Percentiles rank a stretch among this genome's conserved stretches.
These are phyloP conservation scores for Cosmopolites sordidus DNA, from an alignment of 2,888 invertebrate genomes.

Conservation along the genomic window DNA sequence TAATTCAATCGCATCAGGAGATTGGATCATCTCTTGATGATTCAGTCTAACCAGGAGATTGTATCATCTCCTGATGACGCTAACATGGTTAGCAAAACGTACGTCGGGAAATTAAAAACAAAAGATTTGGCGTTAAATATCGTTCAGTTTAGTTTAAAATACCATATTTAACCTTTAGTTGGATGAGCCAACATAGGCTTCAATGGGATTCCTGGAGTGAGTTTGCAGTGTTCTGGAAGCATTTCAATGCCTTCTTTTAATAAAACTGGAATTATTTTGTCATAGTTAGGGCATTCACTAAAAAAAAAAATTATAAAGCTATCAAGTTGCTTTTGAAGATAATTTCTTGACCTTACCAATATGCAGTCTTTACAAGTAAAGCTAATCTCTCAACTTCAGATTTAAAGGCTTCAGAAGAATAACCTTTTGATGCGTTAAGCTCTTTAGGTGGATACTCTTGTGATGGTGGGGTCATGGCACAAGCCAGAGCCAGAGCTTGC, in stretches of 20 bases:
- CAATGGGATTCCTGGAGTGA: constrained; percentile 88
- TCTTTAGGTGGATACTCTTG: constrained; percentile 60
- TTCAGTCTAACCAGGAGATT: too few relatives aligned
- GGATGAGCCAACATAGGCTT: constrained; percentile 99
- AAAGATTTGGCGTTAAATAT: too few relatives aligned
- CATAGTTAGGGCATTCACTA: constrained; percentile 94
- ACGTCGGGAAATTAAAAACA: too few relatives aligned
- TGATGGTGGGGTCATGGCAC: constrained; percentile 72
- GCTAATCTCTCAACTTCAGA: constrained; percentile 68
- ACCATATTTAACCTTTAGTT: constrained; percentile 69
- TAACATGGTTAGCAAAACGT: too few relatives aligned
- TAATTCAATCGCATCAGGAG: too few relatives aligned
- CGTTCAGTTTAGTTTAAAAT: too few relatives aligned
- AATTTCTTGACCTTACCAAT: constrained; percentile 60
- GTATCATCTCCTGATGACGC: too few relatives aligned
- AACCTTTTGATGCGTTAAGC: constrained; percentile 60
- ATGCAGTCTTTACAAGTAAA: constrained; percentile 82
- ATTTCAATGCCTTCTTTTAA: constrained; percentile 70
- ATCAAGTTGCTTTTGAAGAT: too few relatives aligned
- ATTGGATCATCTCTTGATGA: too few relatives aligned
- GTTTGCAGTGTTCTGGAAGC: constrained; percentile 74
- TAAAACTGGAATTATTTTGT: constrained; percentile 73
- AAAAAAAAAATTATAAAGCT: constrained; percentile 11
- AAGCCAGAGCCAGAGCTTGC: constrained; percentile 83
- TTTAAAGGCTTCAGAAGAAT: constrained; percentile 68